Base-by-base conservation (phyloP, 2,113 vertebrate species). In the Bungarus multicinctus region DNA sequence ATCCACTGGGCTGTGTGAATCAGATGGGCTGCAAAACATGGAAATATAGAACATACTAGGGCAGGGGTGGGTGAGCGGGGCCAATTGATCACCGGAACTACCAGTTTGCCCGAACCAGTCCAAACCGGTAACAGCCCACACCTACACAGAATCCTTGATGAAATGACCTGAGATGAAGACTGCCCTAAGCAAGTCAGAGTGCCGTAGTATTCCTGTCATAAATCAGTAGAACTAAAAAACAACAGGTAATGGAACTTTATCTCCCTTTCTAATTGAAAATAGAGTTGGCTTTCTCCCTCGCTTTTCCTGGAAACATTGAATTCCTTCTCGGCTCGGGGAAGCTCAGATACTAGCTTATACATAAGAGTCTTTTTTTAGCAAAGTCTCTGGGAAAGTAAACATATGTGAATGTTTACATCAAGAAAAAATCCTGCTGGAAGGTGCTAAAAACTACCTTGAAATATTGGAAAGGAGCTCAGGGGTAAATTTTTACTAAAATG, bases 321-420 rank as follows among this genome's bases (percentile, higher is more conserved):
- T 6, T n/a, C 8, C 81, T 2, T 4, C 34, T 30, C 9, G 4
- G 27, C 90, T 92, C 50, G 3, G 55, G 6, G 81, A 88, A 92
- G 25, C 5, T 39, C 10, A 92, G 57, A 92, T 94, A 93, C 95
- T 91, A 96, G 93, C 1, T 95, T 94, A 92, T 93, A 93, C 91
- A 92, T 86, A 93, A 94, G 92, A 94, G 93, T 95, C 95, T 95
- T 89, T 97, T 90, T 95, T 93, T 3, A 93, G 94, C 43, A 90
- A 43, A 64, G 90, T 18, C 95, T 97, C 93, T 95, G 92, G 95
- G 95, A 94, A 94, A 90, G 93, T 91, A 93, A 96, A 97, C 94
- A 57, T 93, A 20, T 64, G 55, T 94, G 90, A 87, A 92, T 93
- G 91, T 91, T 94, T 95, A 88, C 92, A 92, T 94, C 39, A 85